These are phyloP conservation scores for Elgaria multicarinata DNA, from an alignment of 2,113 vertebrate species.

Conservation along the genomic window DNA sequence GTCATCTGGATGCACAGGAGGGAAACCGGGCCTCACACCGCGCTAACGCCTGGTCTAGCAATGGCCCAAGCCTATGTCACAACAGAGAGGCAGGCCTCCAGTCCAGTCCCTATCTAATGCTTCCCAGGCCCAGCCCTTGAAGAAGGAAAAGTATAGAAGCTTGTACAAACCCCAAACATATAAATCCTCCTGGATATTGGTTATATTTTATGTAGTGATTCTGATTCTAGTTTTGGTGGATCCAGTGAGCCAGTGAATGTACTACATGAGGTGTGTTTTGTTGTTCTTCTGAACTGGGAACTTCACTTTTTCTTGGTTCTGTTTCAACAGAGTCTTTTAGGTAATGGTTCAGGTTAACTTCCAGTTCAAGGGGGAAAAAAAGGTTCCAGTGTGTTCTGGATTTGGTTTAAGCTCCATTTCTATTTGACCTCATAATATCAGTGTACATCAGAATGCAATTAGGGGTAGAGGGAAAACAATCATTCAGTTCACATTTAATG, in stretches of 20 bases:
- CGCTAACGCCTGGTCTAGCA: no score
- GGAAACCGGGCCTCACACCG: no score
- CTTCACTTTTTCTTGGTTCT: no score
- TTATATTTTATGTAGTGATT: background rate
- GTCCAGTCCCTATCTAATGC: background rate
- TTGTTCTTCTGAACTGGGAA: background rate
- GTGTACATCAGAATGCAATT: no score
- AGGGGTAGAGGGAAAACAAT: no score
- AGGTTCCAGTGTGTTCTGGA: background rate
- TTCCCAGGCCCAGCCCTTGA: background rate
- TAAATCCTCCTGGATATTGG: background rate
- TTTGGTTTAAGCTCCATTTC: background rate
- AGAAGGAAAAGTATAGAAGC: background rate
- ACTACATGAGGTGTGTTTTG: background rate
- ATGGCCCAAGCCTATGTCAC: background rate
- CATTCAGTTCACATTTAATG: no score
- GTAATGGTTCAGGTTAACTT: background rate
- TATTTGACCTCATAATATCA: background rate
- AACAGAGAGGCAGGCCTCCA: background rate
- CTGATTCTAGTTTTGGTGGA: background rate
- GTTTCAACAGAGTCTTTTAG: background rate
- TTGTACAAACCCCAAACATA: background rate
- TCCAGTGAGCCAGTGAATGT: no score
- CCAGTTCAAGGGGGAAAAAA: background rate
- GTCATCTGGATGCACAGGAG: no score